Evolutionary conservation across 2,888 invertebrate genomes (phyloP), one percentile per base, ranked within the genome.

Genomic region (Tinea pellionella): DNA sequence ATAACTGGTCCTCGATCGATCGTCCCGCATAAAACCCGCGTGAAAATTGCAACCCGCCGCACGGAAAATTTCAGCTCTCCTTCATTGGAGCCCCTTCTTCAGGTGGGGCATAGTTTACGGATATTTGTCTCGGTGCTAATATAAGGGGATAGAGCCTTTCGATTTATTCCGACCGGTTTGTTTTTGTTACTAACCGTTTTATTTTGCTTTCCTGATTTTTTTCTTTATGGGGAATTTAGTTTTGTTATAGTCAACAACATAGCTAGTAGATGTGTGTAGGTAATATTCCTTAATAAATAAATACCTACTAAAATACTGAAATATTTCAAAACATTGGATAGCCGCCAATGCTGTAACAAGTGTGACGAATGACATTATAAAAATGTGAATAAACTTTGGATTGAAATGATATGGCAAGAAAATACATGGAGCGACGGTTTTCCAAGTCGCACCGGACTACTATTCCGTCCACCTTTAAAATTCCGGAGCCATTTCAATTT

Each of bases 391-490:
- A 47, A 47, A 47, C 47, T 47, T 47, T 47, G 2, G 12, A 47
- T n/a, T 57, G 57, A 65, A 67, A 70, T 80, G 85, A 74, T 68
- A 86, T 88, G 87, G 87, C 88, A 76, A 86, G 80, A 74, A 88
- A 88, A 80, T 88, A 87, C 77, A 87, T 88, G 85, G 88, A 88
- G 80, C 84, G 84, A 65, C 76, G 80, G 64, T 83, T 87, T 64
- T 79, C 86, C 3, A 87, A 85, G 66, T 75, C 87, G 6, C 80
- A 83, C 53, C 81, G 64, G 13, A 86, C 84, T 1, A 87, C 88
- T 2, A 87, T 87, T 69, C 87, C 88, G 29, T 69, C 82, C 53
- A 83, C 78, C 65, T 86, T 87, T 64, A 88, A 86, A 75, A 73
- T 85, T 6, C 85, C 87, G 1, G 88, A 88, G 64, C 77, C 80